These are phyloP conservation scores for Cyprichromis sp. DNA, from an alignment of 2,113 vertebrate species.

Conservation along the genomic window DNA sequence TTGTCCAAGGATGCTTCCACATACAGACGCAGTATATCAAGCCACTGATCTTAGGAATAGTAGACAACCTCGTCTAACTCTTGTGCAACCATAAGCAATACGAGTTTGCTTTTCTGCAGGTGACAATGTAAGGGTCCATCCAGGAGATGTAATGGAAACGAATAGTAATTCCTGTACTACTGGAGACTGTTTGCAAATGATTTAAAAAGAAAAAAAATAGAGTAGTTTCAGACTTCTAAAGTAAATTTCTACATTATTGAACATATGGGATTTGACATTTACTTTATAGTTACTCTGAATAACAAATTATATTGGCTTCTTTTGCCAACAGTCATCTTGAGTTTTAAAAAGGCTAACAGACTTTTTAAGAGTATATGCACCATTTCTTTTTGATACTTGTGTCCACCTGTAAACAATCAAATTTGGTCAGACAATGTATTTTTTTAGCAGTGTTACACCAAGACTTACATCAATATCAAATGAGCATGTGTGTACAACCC, in stretches of 20 bases:
- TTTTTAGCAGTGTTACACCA: not conserved
- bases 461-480: not conserved
- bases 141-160: not conserved
- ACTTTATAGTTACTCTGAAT: not conserved
- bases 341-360: not conserved
- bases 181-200: not conserved
- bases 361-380: not conserved
- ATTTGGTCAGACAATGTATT: not conserved
- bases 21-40: not conserved
- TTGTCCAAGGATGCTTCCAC: not conserved
- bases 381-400: not conserved
- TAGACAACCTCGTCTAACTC: not conserved
- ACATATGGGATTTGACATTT: not conserved
- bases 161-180: not conserved
- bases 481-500: not conserved
- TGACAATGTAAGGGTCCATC: not conserved
- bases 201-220: not conserved
- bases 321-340: not conserved
- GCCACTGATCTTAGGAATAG: not conserved
- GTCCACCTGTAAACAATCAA: not conserved
- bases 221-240: not conserved
- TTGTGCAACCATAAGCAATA: not conserved
- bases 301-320: not conserved
- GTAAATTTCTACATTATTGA: not conserved
- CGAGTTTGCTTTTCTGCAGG: not conserved